Evolutionary conservation across 2,797 vertebrate species (phyloP).

Genomic region (Nasua narica): DNA sequence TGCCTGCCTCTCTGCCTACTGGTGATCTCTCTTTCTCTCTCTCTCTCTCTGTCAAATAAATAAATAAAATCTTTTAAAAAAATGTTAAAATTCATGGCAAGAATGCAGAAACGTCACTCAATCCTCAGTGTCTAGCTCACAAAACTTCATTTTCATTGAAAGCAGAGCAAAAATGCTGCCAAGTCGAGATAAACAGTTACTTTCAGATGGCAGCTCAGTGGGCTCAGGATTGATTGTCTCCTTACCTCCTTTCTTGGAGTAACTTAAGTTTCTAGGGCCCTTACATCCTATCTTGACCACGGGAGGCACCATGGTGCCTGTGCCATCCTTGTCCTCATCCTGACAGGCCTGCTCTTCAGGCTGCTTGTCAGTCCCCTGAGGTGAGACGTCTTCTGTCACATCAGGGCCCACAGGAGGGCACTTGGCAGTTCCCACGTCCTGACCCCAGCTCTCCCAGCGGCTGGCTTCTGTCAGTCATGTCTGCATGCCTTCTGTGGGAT

Average conservation of each 20-base stretch:
- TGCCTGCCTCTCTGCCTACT: no score
- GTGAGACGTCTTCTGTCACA: neutral
- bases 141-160: neutral
- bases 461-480: neutral
- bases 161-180: neutral
- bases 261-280: neutral
- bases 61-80: no score
- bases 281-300: neutral
- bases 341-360: neutral
- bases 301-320: neutral
- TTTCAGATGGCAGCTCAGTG: neutral
- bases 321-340: neutral
- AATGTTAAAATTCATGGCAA: neutral
- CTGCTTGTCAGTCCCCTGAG: rapidly evolving
- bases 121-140: neutral
- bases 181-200: neutral
- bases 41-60: no score
- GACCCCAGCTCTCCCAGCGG: neutral
- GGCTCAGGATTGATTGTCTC: neutral
- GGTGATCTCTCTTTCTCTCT: no score
- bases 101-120: neutral
- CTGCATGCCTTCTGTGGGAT: neutral
- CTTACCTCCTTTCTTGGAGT: neutral
- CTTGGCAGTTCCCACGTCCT: neutral
- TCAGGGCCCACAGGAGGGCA: neutral